phyloP scores from a whole-genome alignment of 2,797 vertebrate species.

The Mormyrops boulengeri region DNA sequence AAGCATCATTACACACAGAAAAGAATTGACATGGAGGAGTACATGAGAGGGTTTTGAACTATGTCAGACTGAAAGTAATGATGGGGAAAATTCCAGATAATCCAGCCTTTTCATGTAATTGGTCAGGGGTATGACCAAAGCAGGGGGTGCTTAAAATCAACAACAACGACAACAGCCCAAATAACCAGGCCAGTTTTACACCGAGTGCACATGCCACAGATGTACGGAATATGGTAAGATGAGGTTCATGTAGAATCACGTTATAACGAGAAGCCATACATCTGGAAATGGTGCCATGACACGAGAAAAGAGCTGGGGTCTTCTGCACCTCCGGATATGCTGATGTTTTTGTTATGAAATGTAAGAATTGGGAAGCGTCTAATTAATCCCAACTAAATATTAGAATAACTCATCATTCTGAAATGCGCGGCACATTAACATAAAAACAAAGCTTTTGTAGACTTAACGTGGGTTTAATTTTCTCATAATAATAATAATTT shows the following conservation, averaged over 20 bases:
- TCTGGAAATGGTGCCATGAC: not conserved
- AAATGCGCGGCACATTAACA: not conserved
- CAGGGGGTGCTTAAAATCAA: not conserved
- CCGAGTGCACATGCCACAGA: not conserved
- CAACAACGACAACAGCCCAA: not conserved
- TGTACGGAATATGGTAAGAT: not conserved
- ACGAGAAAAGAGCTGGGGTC: not conserved
- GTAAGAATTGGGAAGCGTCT: not conserved
- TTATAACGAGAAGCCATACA: not conserved
- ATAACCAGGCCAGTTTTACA: not conserved
- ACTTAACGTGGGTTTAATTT: not conserved
- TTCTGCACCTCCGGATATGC: not conserved
- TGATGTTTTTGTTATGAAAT: not conserved
- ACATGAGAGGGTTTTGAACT: constrained; percentile 20
- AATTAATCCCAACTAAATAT: not conserved
- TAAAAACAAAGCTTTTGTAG: not conserved
- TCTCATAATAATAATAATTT: not conserved
- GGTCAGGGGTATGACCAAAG: not conserved
- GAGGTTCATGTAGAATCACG: not conserved
- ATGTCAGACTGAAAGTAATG: not conserved
- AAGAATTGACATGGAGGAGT: constrained; percentile 40
- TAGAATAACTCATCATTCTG: not conserved
- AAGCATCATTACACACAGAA: constrained; percentile 19
- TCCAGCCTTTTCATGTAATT: not conserved
- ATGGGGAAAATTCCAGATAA: constrained; percentile 11